Conservation (phyloP, 37 sponge, comb jelly and placozoan genomes). For the Corticium candelabrum region DNA sequence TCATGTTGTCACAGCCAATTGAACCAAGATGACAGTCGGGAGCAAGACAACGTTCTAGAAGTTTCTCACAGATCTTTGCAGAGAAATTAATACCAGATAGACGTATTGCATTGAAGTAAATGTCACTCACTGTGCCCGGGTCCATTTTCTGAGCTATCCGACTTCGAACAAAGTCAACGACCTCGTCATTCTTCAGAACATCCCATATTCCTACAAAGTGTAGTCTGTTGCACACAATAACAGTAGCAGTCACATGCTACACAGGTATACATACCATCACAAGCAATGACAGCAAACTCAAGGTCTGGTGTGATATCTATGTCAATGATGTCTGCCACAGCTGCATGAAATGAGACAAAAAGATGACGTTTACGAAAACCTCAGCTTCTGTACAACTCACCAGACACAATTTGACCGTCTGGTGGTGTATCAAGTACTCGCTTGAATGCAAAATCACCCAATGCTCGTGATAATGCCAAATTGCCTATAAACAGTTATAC, state of each 20-base stretch:
- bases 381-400: constrained; percentile 21
- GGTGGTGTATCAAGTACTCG: constrained; percentile 27
- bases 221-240: too few species aligned
- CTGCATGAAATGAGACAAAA: constrained; percentile 21
- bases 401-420: constrained; percentile 82
- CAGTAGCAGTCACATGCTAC: background rate
- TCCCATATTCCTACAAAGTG: constrained; percentile 85
- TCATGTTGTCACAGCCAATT: constrained; percentile 92
- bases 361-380: too few species aligned
- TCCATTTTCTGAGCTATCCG: constrained; percentile 29
- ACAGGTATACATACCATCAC: constrained; percentile 62
- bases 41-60: constrained; percentile 75
- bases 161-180: constrained; percentile 66
- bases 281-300: constrained; percentile 86
- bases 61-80: constrained; percentile 73
- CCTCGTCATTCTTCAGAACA: constrained; percentile 74
- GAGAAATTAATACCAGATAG: background rate
- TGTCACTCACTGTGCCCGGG: background rate
- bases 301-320: constrained; percentile 40
- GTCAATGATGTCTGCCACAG: constrained; percentile 56
- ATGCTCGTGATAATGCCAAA: constrained; percentile 82
- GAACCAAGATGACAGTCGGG: constrained; percentile 61
- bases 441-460: constrained; percentile 91
- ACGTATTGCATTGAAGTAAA: too few species aligned
- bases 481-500: constrained; percentile 27